Evolutionary conservation across 2,797 vertebrate species (phyloP).

Genomic region (Peromyscus eremicus): DNA sequence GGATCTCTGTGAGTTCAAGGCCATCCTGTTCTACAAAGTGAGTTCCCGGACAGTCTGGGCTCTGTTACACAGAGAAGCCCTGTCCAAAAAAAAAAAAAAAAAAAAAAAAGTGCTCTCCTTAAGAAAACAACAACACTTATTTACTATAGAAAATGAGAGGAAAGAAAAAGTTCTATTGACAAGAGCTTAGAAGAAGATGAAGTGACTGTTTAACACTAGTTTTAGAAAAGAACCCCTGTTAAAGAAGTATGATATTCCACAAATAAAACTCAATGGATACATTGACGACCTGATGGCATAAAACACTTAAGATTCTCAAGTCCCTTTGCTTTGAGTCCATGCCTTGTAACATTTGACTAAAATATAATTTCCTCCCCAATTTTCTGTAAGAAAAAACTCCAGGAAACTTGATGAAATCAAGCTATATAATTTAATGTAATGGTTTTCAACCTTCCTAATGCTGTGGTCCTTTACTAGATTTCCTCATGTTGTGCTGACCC

Average conservation of each 20-base stretch:
- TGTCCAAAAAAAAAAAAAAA: background rate
- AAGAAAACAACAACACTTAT: background rate
- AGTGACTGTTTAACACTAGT: background rate
- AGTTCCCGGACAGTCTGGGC: background rate
- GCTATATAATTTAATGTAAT: background rate
- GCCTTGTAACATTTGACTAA: conserved; percentile 28
- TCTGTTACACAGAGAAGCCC: background rate
- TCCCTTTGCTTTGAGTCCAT: conserved; percentile 25
- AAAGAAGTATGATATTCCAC: background rate
- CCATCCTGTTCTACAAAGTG: background rate
- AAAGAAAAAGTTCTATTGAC: background rate
- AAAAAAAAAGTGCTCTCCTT: background rate
- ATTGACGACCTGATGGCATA: background rate
- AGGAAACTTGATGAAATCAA: background rate
- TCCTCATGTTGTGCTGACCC: background rate
- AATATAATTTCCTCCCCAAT: background rate
- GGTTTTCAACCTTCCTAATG: background rate
- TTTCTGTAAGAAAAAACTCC: background rate
- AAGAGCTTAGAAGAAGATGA: conserved; percentile 46
- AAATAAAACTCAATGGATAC: background rate
- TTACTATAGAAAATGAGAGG: background rate
- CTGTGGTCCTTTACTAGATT: background rate
- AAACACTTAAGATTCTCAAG: conserved; percentile 42
- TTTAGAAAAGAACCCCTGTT: background rate
- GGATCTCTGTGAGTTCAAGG: background rate